phyloP scores from a whole-genome alignment of 1,140 invertebrate genomes.

The Tribolium madens region DNA sequence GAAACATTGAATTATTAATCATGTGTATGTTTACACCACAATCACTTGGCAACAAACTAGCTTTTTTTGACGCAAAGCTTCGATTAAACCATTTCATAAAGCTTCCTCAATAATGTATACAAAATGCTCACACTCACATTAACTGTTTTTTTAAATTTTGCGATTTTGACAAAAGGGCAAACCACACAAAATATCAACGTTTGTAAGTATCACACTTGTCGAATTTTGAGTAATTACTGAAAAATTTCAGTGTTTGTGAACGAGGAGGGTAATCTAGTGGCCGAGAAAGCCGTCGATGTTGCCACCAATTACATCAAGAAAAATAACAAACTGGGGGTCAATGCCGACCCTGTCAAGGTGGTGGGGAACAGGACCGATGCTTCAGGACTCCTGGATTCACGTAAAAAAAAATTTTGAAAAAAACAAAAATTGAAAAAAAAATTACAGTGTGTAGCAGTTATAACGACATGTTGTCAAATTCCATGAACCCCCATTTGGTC shows the following conservation, averaged over 20 bases:
- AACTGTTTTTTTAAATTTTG: not conserved
- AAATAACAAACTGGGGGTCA: conserved; percentile 74
- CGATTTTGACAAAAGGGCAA: conserved; percentile 58
- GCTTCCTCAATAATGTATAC: conserved; percentile 22
- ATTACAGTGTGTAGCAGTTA: conserved; percentile 81
- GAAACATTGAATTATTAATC: not conserved
- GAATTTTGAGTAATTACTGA: too few relatives aligned
- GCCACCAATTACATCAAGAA: conserved; percentile 76
- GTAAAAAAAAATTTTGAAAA: too few relatives aligned
- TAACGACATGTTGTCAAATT: conserved; percentile 72
- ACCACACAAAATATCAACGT: conserved; percentile 73
- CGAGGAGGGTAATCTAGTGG: conserved; percentile 77
- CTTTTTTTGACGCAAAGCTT: not conserved
- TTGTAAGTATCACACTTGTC: conserved; percentile 66
- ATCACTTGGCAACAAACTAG: conserved; percentile 26
- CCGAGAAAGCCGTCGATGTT: conserved; percentile 76
- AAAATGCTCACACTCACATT: not conserved
- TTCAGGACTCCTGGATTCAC: conserved; percentile 73
- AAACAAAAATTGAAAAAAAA: too few relatives aligned
- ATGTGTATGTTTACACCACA: conserved; percentile 17
- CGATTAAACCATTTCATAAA: conserved; percentile 16
- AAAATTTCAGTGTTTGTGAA: conserved; percentile 75
- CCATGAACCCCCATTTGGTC: conserved; percentile 79
- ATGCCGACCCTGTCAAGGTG: conserved; percentile 72
- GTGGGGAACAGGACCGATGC: conserved; percentile 77